Percentiles rank a stretch among this genome's conserved stretches.
These are phyloP conservation scores for Nyctibius bracteatus DNA, from an alignment of 2,113 vertebrate genomes.

Conservation along the genomic window DNA sequence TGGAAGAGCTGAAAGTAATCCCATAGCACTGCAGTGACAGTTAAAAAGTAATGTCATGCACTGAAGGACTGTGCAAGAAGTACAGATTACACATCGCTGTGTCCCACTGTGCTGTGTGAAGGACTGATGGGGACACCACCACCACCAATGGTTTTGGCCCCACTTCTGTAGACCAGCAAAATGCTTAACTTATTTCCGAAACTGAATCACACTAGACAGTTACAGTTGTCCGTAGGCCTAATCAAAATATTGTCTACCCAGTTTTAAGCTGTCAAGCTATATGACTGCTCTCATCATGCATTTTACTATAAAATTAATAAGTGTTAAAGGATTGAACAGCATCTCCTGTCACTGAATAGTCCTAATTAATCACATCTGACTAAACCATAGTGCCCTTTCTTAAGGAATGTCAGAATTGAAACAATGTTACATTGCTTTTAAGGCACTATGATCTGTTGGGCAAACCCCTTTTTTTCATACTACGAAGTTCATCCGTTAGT, in stretches of 20 bases:
- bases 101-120: background rate
- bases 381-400: background rate
- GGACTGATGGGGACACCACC: background rate
- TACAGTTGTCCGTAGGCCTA: background rate
- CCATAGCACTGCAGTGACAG: background rate
- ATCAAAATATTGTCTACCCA: background rate
- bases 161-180: background rate
- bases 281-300: background rate
- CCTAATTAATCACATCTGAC: background rate
- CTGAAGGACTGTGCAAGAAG: background rate
- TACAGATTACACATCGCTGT: rapidly evolving
- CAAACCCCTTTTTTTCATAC: background rate
- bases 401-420: background rate
- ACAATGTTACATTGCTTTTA: background rate
- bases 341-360: background rate
- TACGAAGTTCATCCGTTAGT: background rate
- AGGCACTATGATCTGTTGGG: background rate
- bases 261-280: background rate
- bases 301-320: slow-evolving; percentile 23
- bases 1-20: slow-evolving; percentile 30
- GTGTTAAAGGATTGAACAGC: background rate
- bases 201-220: background rate
- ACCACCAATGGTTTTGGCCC: background rate
- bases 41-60: background rate
- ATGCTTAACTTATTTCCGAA: background rate